A percentile compares a stretch with the other conserved stretches of the same genome.
phyloP scores from a whole-genome alignment of 1,140 invertebrate genomes.

The Drosophila suzukii region DNA sequence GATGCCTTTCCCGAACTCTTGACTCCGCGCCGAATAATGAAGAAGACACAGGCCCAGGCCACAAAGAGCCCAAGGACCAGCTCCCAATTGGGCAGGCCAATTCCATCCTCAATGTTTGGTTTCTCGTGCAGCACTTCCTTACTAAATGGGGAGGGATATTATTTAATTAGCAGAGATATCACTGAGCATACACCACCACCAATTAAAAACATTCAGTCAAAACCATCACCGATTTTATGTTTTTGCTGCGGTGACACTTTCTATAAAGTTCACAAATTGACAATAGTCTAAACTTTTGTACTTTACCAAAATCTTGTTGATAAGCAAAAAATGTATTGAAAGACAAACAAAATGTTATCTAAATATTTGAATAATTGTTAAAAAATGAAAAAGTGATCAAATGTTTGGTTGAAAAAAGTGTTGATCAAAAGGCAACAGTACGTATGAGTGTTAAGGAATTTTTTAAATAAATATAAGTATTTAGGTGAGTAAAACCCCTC shows the following conservation, averaged over 20 bases:
- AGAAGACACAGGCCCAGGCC: slow-evolving; percentile 91
- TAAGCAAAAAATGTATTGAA: no score
- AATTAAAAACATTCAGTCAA: not conserved
- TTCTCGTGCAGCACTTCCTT: slow-evolving; percentile 89
- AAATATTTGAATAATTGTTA: not conserved
- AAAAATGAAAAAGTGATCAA: no score
- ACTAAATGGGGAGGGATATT: slow-evolving; percentile 83
- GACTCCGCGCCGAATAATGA: slow-evolving; percentile 91
- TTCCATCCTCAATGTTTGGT: slow-evolving; percentile 89
- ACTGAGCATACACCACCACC: slow-evolving; percentile 17
- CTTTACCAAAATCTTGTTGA: no score
- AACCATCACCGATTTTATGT: slow-evolving; percentile 14
- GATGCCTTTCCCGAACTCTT: slow-evolving; percentile 91
- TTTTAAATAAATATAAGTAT: no score
- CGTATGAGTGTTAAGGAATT: no score
- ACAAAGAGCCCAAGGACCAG: slow-evolving; percentile 90
- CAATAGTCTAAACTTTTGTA: not conserved
- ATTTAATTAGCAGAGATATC: not conserved
- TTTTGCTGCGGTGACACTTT: slow-evolving; percentile 15
- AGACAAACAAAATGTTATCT: no score
- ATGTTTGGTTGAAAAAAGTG: no score
- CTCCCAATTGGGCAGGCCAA: slow-evolving; percentile 90
- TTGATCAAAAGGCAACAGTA: no score
- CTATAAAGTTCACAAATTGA: not conserved
- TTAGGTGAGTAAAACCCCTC: no score